Evolutionary conservation across 2,888 invertebrate species (phyloP), one percentile per base, ranked within the genome.

Genomic region (Apomyelois bistriatella): DNA sequence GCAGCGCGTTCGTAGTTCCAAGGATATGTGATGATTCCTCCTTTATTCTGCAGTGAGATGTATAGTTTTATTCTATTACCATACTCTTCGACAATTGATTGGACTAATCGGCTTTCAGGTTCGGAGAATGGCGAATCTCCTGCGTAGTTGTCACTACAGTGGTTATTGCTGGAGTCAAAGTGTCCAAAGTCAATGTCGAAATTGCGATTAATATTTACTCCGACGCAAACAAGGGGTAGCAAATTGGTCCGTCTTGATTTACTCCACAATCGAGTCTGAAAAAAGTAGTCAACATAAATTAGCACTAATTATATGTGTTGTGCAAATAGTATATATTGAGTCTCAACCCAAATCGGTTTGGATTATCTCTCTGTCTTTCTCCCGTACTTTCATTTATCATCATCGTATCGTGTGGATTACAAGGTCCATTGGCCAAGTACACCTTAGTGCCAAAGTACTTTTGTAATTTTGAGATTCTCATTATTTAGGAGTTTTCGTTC

Each of bases 181-280:
- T 77, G 84, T 5, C 49, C 32, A 94, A 94, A 94, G 53, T 92
- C 86, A 60, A 89, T 91, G 48, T 86, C 93, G 66, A 93, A 95
- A 74, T 95, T 95, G 15, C 94, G 80, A 71, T 94, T 94, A 0
- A 91, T 91, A 71, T 95, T 94, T 0, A 91, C 91, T 3, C 95
- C 94, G 8, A 68, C 64, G 59, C 94, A 94, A 0, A 58, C 1
- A 4, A 40, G 10, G 16, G 28, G 37, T 3, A 38, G 9, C 6
- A 48, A n/a, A 13, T 38, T 30, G 28, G 35, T 30, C 16, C 36
- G 46, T 10, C 37, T 6, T 28, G 36, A 32, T 16, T 50, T 50
- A 5, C 1, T 40, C 49, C 49, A 50, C 6, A 50, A 7, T 15
- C 49, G 40, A 10, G 13, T 40, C 49, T 50, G 49, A 17, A n/a